Evolutionary conservation across 2,797 vertebrate genomes (phyloP).

Genomic region (Schizothorax lantsangensis): DNA sequence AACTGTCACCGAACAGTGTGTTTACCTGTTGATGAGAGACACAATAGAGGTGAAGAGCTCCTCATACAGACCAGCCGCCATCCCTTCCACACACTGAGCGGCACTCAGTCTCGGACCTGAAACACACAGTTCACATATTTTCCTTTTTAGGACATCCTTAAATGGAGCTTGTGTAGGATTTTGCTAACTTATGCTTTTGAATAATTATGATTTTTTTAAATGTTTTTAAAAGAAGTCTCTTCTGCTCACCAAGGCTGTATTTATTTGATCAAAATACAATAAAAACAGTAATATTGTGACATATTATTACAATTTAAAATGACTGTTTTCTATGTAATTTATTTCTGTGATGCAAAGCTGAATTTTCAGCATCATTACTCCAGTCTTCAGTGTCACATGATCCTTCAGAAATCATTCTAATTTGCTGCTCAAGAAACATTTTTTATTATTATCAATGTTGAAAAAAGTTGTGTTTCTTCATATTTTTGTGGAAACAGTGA

Average conservation of each 20-base stretch:
- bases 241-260: not conserved
- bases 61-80: slow-evolving; percentile 92
- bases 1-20: not conserved
- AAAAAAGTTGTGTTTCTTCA: not conserved
- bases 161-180: not conserved
- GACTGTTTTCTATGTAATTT: too few species aligned
- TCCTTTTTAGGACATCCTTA: not conserved
- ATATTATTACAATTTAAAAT: not conserved
- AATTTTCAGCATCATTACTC: not conserved
- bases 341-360: not conserved
- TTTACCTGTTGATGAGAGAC: slow-evolving; percentile 94
- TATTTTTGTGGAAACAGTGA: not conserved
- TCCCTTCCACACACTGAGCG: slow-evolving; percentile 89
- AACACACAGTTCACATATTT: not conserved
- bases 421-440: not conserved
- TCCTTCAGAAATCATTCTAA: not conserved
- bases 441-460: not conserved
- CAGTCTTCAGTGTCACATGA: not conserved
- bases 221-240: not conserved
- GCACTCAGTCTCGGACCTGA: slow-evolving; percentile 88
- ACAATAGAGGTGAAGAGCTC: slow-evolving; percentile 88
- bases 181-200: not conserved
- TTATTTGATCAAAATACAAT: not conserved
- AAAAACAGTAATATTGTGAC: not conserved
- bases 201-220: not conserved